These are phyloP conservation scores for Amphiprion clarkii DNA, from an alignment of 2,797 vertebrate species.

Conservation along the genomic window DNA sequence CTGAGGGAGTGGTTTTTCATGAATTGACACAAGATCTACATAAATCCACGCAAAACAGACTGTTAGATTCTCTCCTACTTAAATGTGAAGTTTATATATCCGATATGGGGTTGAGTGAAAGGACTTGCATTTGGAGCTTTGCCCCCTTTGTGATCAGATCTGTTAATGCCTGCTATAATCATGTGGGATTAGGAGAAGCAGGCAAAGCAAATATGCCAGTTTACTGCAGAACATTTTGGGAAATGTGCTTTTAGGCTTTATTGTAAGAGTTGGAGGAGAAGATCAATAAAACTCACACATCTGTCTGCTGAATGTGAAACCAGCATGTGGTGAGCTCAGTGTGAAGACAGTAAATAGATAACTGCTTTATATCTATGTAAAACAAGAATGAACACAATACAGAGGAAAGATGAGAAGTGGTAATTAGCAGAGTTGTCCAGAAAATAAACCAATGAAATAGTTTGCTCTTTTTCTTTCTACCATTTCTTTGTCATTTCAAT, in stretches of 20 bases:
- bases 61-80: not conserved
- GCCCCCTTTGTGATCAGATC: constrained; percentile 15
- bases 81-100: not conserved
- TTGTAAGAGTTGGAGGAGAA: not conserved
- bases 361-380: not conserved
- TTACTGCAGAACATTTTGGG: not conserved
- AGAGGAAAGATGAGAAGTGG: not conserved
- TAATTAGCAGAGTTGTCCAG: not conserved
- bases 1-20: too few species aligned
- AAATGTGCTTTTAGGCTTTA: not conserved
- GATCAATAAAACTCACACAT: not conserved
- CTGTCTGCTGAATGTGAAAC: not conserved
- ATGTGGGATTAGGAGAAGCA: not conserved
- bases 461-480: too few species aligned
- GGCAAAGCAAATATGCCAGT: not conserved
- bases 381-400: not conserved
- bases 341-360: not conserved
- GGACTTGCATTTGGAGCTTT: not conserved
- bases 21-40: too few species aligned
- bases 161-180: not conserved
- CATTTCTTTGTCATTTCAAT: too few species aligned
- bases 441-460: too few species aligned
- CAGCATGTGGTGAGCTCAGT: not conserved
- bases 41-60: too few species aligned
- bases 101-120: not conserved